Percentiles rank a stretch among this genome's conserved stretches.
Conservation (phyloP, 1,140 invertebrate genomes). For the Onthophagus taurus region DNA sequence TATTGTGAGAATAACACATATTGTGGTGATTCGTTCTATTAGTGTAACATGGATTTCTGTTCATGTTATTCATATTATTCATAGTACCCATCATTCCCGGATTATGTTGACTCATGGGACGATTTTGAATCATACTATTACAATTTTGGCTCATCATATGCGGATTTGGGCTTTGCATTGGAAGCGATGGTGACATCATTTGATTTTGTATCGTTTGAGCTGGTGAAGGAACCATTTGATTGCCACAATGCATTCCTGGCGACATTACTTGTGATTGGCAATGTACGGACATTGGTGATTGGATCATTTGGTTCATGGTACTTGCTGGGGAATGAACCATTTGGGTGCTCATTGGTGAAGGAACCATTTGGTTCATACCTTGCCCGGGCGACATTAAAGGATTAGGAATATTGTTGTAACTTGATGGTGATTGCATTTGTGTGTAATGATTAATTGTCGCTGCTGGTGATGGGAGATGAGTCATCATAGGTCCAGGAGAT, state of each 20-base stretch:
- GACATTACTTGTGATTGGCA: constrained; percentile 28
- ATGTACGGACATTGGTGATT: constrained; percentile 19
- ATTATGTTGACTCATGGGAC: constrained; percentile 24
- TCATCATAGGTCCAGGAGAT: constrained; percentile 19
- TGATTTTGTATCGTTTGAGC: constrained; percentile 5
- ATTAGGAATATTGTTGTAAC: constrained; percentile 22
- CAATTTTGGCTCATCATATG: constrained; percentile 17
- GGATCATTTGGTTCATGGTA: constrained; percentile 5
- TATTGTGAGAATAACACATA: constrained; percentile 21
- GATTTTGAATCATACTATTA: constrained; percentile 25
- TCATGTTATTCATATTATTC: no score
- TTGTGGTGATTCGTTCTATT: constrained; percentile 17
- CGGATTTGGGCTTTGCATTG: constrained; percentile 13
- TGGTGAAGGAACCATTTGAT: constrained; percentile 5
- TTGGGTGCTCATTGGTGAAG: constrained; percentile 15
- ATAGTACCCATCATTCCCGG: neutral
- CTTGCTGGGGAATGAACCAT: constrained; percentile 30
- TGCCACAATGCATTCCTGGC: constrained; percentile 10
- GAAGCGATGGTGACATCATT: no score
- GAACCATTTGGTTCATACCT: constrained; percentile 17
- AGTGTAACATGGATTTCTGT: constrained; percentile 7
- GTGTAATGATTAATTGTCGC: constrained; percentile 12
- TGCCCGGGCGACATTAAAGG: constrained; percentile 21
- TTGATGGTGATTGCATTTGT: constrained; percentile 18
- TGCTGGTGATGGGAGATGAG: constrained; percentile 19